Evolutionary conservation across 1,140 invertebrate genomes (phyloP), one percentile per base, ranked within the genome.

Genomic region (Oryctes rhinoceros): DNA sequence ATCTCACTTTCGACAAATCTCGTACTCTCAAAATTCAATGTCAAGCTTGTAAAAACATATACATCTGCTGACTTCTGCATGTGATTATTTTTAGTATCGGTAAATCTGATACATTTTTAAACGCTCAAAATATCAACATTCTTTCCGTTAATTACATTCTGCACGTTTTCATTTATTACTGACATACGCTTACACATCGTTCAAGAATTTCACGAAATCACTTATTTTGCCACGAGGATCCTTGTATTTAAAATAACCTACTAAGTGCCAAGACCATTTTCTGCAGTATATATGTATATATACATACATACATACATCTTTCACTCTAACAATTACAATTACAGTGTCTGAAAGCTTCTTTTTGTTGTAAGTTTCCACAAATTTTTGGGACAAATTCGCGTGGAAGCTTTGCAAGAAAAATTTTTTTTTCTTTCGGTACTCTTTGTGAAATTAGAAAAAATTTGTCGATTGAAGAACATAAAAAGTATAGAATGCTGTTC

Each of bases 141-240:
- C 6, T n/a, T 59, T 59, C 53, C 18, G 53, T n/a, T 59, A 59
- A 59, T 59, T 59, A 59, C 15, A 59, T 59, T 59, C 53, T n/a
- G 20, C 15, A 18, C 15, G 18, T n/a, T 59, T 18, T 18, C n/a
- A 59, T 59, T 59, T 59, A 59, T 59, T 59, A 59, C 15, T n/a
- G 15, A 18, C 53, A 59, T 18, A 59, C 15, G 53, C 13, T 59
- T 59, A 59, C 53, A 59, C 53, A 59, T 15, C 53, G 53, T 59
- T 59, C 15, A n/a, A 18, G 53, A 59, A 59, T 59, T 59, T 59
- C 53, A 3, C 18, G n/a, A 59, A 59, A 18, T 1, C 53, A 59
- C 53, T 59, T 59, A 59, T 7, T n/a, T 18, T 13, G 3, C 53
- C 53, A 59, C 6, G 53, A 18, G 53, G 15, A 59, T 59, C 13